phyloP scores from a whole-genome alignment of 2,113 vertebrate species.

The Apteryx mantelli region DNA sequence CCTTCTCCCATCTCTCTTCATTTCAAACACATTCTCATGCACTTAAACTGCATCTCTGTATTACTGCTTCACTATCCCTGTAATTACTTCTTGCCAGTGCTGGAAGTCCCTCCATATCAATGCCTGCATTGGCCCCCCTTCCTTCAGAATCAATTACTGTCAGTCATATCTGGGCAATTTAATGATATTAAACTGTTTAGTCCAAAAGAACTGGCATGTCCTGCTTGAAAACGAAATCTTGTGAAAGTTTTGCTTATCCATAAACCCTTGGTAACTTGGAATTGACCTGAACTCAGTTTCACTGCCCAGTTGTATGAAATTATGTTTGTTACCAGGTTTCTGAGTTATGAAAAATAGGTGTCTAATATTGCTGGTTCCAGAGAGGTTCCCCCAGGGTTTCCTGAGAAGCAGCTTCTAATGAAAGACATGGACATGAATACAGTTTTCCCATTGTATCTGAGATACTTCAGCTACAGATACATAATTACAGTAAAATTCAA shows the following conservation, averaged over 20 bases:
- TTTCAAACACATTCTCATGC: not conserved
- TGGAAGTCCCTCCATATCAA: not conserved
- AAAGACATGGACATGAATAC: not conserved
- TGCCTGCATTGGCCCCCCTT: not conserved
- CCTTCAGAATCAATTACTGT: not conserved
- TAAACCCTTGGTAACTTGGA: not conserved
- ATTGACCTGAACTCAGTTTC: not conserved
- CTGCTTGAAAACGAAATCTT: not conserved
- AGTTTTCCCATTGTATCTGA: not conserved
- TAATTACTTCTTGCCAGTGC: not conserved
- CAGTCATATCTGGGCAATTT: not conserved
- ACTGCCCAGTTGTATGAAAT: not conserved
- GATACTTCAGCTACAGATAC: not conserved
- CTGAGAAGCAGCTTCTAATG: not conserved
- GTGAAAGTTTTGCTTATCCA: not conserved
- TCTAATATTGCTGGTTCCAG: not conserved
- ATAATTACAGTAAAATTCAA: not conserved
- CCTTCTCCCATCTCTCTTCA: not conserved
- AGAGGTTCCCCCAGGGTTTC: not conserved
- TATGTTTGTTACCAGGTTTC: not conserved
- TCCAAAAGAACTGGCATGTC: not conserved
- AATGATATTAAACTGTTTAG: not conserved
- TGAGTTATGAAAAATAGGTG: not conserved
- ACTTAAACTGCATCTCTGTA: not conserved
- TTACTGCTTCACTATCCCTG: not conserved